These are phyloP conservation scores for Drosophila aff. DNA, from an alignment of 1,140 invertebrate genomes.

Conservation along the genomic window DNA sequence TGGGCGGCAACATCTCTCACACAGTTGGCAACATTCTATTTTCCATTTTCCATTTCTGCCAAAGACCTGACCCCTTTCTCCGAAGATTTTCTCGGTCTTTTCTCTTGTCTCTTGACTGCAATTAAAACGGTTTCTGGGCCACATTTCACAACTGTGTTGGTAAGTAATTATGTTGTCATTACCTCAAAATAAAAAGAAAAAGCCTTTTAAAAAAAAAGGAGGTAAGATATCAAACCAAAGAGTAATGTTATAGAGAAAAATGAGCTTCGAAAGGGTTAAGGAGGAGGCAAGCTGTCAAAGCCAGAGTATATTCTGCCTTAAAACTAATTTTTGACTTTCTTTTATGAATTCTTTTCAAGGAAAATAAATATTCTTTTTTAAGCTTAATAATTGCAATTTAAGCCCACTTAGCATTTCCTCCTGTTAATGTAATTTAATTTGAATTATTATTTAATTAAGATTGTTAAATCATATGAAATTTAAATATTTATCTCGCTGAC, in stretches of 20 bases:
- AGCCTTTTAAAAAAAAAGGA: not conserved
- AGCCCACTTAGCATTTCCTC: no score
- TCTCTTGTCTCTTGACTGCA: slow-evolving; percentile 35
- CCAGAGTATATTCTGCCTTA: not conserved
- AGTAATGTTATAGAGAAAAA: no score
- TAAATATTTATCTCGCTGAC: no score
- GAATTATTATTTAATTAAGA: no score
- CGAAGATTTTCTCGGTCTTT: not conserved
- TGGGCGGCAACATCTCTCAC: slow-evolving; percentile 68
- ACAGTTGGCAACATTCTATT: slow-evolving; percentile 67
- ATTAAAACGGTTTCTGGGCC: slow-evolving; percentile 63
- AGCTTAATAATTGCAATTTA: not conserved
- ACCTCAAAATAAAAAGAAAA: slow-evolving; percentile 8
- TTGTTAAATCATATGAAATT: no score
- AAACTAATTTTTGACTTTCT: no score
- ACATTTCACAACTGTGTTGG: slow-evolving; percentile 40
- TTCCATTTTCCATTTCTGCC: slow-evolving; percentile 29
- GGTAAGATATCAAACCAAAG: no score
- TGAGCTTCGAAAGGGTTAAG: not conserved
- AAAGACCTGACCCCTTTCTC: slow-evolving; percentile 1
- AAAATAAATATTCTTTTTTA: no score
- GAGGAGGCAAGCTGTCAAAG: not conserved
- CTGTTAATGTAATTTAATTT: no score
- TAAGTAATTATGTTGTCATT: slow-evolving; percentile 75
- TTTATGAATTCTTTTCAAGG: no score